Evolutionary conservation across 2,888 invertebrate genomes (phyloP).

Genomic region (Eumerus sabulonum): DNA sequence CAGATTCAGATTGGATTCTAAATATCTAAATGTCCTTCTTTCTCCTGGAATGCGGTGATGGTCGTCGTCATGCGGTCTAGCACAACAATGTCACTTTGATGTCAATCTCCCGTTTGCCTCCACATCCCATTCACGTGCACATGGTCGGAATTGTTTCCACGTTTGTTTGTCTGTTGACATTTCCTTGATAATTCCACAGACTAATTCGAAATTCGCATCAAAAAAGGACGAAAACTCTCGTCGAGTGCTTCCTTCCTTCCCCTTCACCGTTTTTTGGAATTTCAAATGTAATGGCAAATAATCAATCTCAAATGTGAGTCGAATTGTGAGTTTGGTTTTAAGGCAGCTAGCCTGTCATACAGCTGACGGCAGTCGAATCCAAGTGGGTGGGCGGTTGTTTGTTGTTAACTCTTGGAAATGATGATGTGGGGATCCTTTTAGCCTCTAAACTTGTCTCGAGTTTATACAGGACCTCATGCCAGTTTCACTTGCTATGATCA

Average conservation of each 20-base stretch:
- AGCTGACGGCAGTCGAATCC: slow-evolving; percentile 15
- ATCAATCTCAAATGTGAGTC: slow-evolving; percentile 63
- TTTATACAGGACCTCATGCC: background rate
- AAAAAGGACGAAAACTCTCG: slow-evolving; percentile 25
- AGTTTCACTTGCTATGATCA: background rate
- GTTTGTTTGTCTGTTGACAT: slow-evolving; percentile 49
- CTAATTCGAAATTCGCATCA: slow-evolving; percentile 57
- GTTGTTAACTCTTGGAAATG: slow-evolving; percentile 52
- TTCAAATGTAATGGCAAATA: slow-evolving; percentile 65
- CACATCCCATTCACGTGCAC: slow-evolving; percentile 30
- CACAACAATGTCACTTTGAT: background rate
- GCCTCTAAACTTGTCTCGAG: slow-evolving; percentile 14
- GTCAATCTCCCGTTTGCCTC: slow-evolving; percentile 23
- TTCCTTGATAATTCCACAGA: slow-evolving; percentile 60
- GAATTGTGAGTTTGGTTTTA: slow-evolving; percentile 37
- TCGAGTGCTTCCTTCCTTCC: background rate
- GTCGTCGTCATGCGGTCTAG: background rate
- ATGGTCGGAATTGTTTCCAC: background rate
- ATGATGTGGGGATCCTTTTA: slow-evolving; percentile 47
- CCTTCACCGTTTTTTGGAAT: slow-evolving; percentile 30
- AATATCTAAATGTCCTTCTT: slow-evolving; percentile 50
- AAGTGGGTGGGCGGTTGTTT: slow-evolving; percentile 41
- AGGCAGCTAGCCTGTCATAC: background rate
- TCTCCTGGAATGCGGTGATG: slow-evolving; percentile 19
- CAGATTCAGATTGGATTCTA: slow-evolving; percentile 46